Evolutionary conservation across 2,113 vertebrate species (phyloP).

Genomic region (Ivindomyrus marchei): DNA sequence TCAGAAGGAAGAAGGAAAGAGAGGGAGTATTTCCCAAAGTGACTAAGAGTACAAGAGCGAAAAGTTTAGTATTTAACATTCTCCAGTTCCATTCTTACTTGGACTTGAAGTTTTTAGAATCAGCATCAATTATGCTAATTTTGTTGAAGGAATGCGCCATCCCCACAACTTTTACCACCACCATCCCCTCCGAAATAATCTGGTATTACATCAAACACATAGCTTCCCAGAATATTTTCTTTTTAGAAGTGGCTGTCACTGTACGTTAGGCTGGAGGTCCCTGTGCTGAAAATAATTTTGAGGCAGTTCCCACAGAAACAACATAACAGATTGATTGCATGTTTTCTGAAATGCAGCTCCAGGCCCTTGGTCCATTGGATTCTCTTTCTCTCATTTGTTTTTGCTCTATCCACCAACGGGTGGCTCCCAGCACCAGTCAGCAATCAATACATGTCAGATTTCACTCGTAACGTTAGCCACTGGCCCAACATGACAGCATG

Average conservation of each 20-base stretch:
- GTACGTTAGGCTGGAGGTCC: neutral
- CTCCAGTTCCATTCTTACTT: neutral
- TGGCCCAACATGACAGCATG: neutral
- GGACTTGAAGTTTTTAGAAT: neutral
- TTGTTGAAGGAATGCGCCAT: neutral
- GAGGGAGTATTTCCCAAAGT: neutral
- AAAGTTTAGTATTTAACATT: neutral
- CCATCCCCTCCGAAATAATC: neutral
- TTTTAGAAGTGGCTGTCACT: neutral
- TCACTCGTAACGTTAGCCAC: neutral
- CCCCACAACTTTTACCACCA: no score
- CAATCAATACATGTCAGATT: neutral
- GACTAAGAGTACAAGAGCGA: neutral
- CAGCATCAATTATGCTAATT: neutral
- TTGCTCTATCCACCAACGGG: neutral
- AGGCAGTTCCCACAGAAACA: neutral
- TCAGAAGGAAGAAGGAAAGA: neutral
- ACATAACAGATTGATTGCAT: neutral
- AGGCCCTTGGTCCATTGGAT: neutral
- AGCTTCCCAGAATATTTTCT: no score
- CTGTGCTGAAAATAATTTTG: neutral
- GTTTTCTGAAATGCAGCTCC: neutral
- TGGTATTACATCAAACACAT: neutral
- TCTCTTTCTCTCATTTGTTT: neutral
- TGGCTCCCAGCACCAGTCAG: neutral